Conservation (phyloP, 2,797 vertebrate genomes). For the Setipinna tenuifilis region DNA sequence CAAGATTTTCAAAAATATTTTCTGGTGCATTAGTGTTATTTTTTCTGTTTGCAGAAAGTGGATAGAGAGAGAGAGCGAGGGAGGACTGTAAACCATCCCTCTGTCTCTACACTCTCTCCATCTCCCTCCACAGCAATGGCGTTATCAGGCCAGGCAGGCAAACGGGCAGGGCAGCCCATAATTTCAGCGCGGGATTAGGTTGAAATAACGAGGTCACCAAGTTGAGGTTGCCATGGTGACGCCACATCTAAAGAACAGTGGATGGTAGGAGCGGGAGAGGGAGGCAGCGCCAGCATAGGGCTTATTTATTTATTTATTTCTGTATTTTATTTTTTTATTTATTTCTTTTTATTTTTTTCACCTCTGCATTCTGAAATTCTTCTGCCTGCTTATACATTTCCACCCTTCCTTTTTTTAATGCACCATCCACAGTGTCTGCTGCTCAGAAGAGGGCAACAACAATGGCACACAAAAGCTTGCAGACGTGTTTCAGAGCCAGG, state of each 20-base stretch:
- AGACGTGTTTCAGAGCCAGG: conserved; percentile 22
- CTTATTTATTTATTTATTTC: conserved; percentile 21
- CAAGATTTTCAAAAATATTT: conserved; percentile 20
- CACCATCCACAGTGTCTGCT: background rate
- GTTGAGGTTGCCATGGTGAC: conserved; percentile 88
- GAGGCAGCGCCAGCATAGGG: conserved; percentile 35
- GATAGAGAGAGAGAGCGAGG: background rate
- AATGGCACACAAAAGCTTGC: conserved; percentile 22
- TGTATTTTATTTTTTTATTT: background rate
- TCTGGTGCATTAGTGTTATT: conserved; percentile 17
- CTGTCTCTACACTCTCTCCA: conserved; percentile 69
- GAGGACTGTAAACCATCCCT: conserved; percentile 55
- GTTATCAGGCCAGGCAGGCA: conserved; percentile 85
- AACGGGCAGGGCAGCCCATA: conserved; percentile 87
- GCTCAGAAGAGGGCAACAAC: conserved; percentile 11
- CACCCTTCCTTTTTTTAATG: background rate
- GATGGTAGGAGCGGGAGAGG: conserved; percentile 76
- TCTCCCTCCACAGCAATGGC: conserved; percentile 86
- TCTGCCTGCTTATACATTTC: conserved; percentile 5
- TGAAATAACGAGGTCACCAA: conserved; percentile 92
- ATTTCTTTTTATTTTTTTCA: conserved; percentile 16
- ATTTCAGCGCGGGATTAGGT: conserved; percentile 89
- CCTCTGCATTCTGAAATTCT: background rate
- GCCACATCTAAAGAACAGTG: conserved; percentile 87
- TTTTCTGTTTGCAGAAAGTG: conserved; percentile 17